Evolutionary conservation across 2,113 vertebrate species (phyloP).

Genomic region (Rhinolophus sinicus): DNA sequence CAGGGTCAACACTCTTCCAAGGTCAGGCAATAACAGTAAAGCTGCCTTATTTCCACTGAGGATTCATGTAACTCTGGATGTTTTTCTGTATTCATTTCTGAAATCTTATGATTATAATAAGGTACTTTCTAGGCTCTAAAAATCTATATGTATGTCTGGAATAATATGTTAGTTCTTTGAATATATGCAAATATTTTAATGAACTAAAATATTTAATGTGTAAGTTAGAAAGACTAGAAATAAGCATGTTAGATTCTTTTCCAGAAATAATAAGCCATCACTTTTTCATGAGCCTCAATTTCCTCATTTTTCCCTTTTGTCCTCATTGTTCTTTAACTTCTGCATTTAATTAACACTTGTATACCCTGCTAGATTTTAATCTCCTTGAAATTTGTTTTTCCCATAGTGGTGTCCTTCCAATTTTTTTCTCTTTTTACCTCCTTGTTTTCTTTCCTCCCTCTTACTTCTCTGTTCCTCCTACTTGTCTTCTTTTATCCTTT

Average conservation of each 20-base stretch:
- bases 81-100: not conserved
- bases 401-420: not conserved
- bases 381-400: not conserved
- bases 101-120: not conserved
- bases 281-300: not conserved
- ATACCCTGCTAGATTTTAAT: not conserved
- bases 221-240: not conserved
- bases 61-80: not conserved
- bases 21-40: not conserved
- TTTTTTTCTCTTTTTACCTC: not conserved
- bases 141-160: not conserved
- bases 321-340: not conserved
- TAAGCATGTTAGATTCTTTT: not conserved
- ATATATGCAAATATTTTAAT: not conserved
- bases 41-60: not conserved
- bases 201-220: not conserved
- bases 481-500: not conserved
- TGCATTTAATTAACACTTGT: not conserved
- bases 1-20: not conserved
- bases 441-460: not conserved
- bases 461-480: not conserved
- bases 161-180: not conserved
- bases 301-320: not conserved
- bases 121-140: not conserved
- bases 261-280: not conserved